Evolutionary conservation across 1,140 invertebrate genomes (phyloP).

Genomic region (Macrostomum lignano): DNA sequence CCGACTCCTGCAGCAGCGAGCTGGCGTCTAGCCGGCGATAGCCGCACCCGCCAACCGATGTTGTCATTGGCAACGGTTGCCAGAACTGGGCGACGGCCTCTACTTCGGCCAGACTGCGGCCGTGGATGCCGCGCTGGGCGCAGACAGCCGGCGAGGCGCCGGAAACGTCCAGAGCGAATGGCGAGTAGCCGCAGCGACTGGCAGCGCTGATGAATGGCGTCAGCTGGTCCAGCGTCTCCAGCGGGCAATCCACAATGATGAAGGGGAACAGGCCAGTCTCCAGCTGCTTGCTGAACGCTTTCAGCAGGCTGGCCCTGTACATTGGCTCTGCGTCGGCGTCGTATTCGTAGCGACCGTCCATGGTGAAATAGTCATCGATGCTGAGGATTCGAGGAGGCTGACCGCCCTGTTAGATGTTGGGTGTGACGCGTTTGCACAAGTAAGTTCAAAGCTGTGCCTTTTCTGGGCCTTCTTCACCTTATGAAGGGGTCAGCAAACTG

Average conservation of each 20-base stretch:
- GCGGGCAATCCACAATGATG: not conserved
- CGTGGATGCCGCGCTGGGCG: not conserved
- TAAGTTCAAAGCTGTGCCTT: too few relatives aligned
- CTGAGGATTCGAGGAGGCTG: not conserved
- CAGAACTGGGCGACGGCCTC: not conserved
- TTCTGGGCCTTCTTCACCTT: too few relatives aligned
- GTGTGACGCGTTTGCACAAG: too few relatives aligned
- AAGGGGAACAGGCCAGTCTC: not conserved
- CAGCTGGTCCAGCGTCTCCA: not conserved
- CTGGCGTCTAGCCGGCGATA: not conserved
- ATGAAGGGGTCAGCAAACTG: too few relatives aligned
- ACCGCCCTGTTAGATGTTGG: too few relatives aligned
- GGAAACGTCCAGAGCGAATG: not conserved
- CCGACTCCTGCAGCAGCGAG: not conserved
- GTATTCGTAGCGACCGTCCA: not conserved
- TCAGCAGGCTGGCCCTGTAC: not conserved
- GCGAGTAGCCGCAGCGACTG: not conserved
- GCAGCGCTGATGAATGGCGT: not conserved
- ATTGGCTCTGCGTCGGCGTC: not conserved
- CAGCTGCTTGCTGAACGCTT: not conserved
- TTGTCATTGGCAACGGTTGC: not conserved
- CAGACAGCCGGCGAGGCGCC: slow-evolving; percentile 1
- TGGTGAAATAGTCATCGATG: not conserved
- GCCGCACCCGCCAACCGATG: not conserved
- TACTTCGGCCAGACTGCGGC: not conserved